Conservation (phyloP, 2,113 vertebrate genomes). For the Neodontobutis hainanensis region DNA sequence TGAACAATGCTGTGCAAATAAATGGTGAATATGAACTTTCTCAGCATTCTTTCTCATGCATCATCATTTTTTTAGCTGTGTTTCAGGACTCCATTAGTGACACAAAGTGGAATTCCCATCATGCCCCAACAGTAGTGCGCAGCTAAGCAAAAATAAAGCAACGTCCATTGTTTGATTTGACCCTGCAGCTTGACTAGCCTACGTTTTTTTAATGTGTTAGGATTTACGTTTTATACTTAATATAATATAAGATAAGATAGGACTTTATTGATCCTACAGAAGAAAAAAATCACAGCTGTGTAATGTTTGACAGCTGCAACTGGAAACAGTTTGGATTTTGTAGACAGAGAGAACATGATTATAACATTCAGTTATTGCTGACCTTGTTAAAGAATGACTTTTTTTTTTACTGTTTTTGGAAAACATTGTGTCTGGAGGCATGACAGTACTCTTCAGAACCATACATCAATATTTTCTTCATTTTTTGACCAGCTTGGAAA, state of each 20-base stretch:
- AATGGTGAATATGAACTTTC: conserved; percentile 29
- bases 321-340: no score
- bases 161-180: conserved; percentile 42
- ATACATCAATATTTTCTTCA: no score
- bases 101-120: conserved; percentile 44
- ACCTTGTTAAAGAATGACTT: no score
- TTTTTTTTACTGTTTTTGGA: no score
- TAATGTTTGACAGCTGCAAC: no score
- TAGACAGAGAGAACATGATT: no score
- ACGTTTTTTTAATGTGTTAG: not conserved
- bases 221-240: not conserved
- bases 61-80: conserved; percentile 37
- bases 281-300: no score
- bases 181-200: conserved; percentile 26
- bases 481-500: no score
- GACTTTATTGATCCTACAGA: not conserved
- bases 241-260: not conserved
- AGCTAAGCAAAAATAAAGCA: conserved; percentile 46
- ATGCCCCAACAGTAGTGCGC: conserved; percentile 52
- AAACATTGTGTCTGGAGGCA: no score
- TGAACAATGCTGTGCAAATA: conserved; percentile 35
- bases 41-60: conserved; percentile 35
- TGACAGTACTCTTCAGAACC: no score
- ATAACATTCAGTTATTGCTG: no score
- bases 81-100: conserved; percentile 42